A percentile compares a stretch with the other conserved stretches of the same genome.
Conservation (phyloP, 1,140 invertebrate species). For the Papilio helenus region DNA sequence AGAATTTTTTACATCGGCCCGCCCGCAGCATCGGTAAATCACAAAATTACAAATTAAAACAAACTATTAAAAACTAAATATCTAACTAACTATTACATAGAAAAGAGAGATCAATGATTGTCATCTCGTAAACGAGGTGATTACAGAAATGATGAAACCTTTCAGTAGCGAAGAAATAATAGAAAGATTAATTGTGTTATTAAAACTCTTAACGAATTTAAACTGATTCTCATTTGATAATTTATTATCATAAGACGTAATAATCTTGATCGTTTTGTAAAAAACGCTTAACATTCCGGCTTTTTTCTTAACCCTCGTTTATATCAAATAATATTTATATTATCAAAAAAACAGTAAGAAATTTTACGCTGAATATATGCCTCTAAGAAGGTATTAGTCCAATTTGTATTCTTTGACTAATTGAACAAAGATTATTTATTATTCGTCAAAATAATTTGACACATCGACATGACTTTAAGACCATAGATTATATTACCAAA, state of each 20-base stretch:
- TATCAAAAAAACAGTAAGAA: background rate
- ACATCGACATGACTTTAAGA: background rate
- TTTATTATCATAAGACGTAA: background rate
- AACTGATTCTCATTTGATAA: background rate
- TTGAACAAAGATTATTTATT: background rate
- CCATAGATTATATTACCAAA: background rate
- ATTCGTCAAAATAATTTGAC: constrained; percentile 9
- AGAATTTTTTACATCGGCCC: too few relatives aligned
- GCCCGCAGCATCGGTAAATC: too few relatives aligned
- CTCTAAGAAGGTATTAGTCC: constrained; percentile 10
- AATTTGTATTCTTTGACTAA: background rate
- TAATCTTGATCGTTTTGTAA: background rate
- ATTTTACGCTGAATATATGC: background rate
- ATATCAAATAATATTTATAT: background rate
- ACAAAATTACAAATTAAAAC: too few relatives aligned
- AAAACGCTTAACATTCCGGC: background rate
- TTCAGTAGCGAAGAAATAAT: constrained; percentile 20
- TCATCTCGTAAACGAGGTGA: background rate
- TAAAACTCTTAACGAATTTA: background rate
- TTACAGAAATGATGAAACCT: background rate
- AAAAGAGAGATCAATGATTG: too few relatives aligned
- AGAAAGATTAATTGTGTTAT: background rate
- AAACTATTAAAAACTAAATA: too few relatives aligned
- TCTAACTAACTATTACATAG: too few relatives aligned
- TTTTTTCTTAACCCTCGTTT: background rate